These are phyloP conservation scores for Palythoa grandiflora DNA, from an alignment of 92 coral and sea anemone genomes.

Conservation along the genomic window DNA sequence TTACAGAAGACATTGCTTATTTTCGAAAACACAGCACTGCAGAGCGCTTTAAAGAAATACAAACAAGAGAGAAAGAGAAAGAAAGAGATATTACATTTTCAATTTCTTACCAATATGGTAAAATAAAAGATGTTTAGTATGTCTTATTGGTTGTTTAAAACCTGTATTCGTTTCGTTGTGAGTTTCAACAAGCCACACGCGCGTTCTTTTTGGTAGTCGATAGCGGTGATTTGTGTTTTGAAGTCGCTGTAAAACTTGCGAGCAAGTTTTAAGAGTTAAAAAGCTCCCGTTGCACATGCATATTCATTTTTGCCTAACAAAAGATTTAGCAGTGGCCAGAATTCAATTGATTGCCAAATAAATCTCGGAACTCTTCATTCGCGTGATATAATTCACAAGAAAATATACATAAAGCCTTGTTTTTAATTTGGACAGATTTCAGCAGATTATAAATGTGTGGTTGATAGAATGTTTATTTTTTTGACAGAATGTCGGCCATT, in stretches of 20 bases:
- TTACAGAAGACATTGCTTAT: neutral
- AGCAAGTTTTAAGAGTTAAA: neutral
- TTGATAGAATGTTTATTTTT: constrained; percentile 57
- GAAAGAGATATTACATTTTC: too few species aligned
- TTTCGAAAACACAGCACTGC: too few species aligned
- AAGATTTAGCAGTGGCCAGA: neutral
- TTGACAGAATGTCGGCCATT: constrained; percentile 66
- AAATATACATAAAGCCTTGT: constrained; percentile 16
- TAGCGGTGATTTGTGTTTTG: neutral
- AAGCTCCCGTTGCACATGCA: neutral
- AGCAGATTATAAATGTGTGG: constrained; percentile 58
- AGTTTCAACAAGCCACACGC: neutral
- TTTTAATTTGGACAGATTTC: constrained; percentile 63
- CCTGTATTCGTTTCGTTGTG: neutral
- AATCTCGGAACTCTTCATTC: neutral
- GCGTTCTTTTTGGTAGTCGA: neutral
- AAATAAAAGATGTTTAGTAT: too few species aligned
- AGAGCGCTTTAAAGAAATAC: too few species aligned
- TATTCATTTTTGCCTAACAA: neutral
- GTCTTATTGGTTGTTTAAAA: neutral
- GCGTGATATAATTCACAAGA: constrained; percentile 16
- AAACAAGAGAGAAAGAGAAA: too few species aligned
- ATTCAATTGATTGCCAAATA: neutral
- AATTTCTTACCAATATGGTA: too few species aligned
- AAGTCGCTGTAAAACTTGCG: neutral